phyloP scores from a whole-genome alignment of 2,113 vertebrate genomes.

The Lucifuga dentata region DNA sequence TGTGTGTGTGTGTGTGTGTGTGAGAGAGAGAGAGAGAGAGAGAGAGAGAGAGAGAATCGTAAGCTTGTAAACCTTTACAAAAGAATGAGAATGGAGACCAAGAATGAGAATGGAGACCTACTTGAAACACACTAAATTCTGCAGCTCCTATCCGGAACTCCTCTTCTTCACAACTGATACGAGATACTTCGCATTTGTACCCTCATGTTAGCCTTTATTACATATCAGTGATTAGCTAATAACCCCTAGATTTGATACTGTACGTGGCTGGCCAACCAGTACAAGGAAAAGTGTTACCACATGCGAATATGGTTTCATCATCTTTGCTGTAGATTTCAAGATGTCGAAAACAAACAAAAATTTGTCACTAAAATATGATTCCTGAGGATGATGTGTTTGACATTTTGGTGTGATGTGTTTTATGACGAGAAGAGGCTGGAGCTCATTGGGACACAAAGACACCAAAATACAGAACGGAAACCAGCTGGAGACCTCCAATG shows the following conservation, averaged over 20 bases:
- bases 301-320: constrained; percentile 43
- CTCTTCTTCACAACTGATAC: too few species aligned
- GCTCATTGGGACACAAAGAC: not conserved
- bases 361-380: too few species aligned
- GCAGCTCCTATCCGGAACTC: constrained; percentile 3
- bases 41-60: not conserved
- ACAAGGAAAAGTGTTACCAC: too few species aligned
- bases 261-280: constrained; percentile 52
- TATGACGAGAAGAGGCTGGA: constrained; percentile 8
- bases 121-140: constrained; percentile 1
- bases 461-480: too few species aligned
- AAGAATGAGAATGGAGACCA: too few species aligned
- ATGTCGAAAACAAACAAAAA: constrained; percentile 35
- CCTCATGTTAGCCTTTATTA: constrained; percentile 45
- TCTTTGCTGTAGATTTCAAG: constrained; percentile 19
- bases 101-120: too few species aligned
- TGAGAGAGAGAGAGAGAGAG: not conserved
- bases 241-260: constrained; percentile 26
- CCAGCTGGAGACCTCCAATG: too few species aligned
- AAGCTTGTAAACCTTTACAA: not conserved
- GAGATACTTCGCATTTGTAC: constrained; percentile 31
- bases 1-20: not conserved
- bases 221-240: constrained; percentile 52
- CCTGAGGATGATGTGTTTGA: constrained; percentile 28
- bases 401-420: constrained; percentile 8